Evolutionary conservation across 2,797 vertebrate species (phyloP).

Genomic region (Leuciscus waleckii): DNA sequence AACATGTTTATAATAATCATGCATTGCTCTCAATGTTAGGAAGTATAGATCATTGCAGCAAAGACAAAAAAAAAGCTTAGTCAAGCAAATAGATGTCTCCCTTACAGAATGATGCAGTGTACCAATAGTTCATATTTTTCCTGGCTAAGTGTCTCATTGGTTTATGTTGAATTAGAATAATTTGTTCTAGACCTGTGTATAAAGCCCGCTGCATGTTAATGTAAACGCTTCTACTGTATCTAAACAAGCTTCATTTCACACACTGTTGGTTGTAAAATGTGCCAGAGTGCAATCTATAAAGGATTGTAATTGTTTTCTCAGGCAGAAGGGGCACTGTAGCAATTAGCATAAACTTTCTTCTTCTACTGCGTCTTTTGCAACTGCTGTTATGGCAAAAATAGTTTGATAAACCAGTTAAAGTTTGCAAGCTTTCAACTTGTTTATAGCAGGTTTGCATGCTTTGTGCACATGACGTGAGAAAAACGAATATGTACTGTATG

Average conservation of each 20-base stretch:
- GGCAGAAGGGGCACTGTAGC: not conserved
- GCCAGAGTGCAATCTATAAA: not conserved
- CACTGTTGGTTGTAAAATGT: not conserved
- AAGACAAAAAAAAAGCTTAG: slow-evolving; percentile 38
- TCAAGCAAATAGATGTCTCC: slow-evolving; percentile 26
- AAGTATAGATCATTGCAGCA: slow-evolving; percentile 10
- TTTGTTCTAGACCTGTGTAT: not conserved
- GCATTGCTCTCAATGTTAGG: slow-evolving; percentile 3
- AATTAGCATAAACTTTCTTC: not conserved
- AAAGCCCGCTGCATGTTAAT: not conserved
- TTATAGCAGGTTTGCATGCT: not conserved
- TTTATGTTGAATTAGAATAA: slow-evolving; percentile 23
- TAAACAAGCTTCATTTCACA: slow-evolving; percentile 21
- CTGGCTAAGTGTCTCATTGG: slow-evolving; percentile 1
- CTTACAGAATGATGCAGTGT: not conserved
- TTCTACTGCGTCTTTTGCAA: not conserved
- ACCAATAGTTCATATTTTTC: not conserved
- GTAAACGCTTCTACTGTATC: not conserved
- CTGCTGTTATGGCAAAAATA: not conserved
- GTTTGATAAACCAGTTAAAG: not conserved
- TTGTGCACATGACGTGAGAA: too few relatives aligned
- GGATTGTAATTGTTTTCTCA: not conserved
- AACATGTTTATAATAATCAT: slow-evolving; percentile 49
- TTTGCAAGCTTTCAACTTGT: not conserved
- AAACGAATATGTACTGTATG: not conserved